Conservation (phyloP, 2,888 invertebrate species). For the Hypsopygia costalis region DNA sequence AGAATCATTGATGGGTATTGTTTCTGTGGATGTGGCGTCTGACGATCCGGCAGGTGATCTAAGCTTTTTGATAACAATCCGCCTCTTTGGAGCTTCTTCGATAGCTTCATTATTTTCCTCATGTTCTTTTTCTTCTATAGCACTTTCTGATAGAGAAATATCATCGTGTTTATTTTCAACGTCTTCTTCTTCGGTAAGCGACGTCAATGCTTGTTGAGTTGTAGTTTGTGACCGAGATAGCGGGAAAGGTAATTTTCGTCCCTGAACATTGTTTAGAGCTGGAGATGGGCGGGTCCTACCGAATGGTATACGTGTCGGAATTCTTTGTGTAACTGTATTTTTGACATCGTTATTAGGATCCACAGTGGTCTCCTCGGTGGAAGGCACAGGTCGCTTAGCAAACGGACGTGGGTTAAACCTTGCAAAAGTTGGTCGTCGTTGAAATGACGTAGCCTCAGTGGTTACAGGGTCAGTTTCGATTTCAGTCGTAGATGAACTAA, state of each 20-base stretch:
- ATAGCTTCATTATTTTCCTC: slow-evolving; percentile 28
- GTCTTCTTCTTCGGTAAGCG: slow-evolving; percentile 31
- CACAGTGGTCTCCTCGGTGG: slow-evolving; percentile 15
- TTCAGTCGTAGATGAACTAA: slow-evolving; percentile 44
- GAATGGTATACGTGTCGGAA: slow-evolving; percentile 46
- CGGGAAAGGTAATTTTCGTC: slow-evolving; percentile 51
- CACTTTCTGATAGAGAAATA: slow-evolving; percentile 69
- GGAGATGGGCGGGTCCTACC: slow-evolving; percentile 41
- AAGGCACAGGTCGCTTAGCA: slow-evolving; percentile 33
- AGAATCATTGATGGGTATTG: slow-evolving; percentile 43
- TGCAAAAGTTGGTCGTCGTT: slow-evolving; percentile 53
- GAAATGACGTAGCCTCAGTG: slow-evolving; percentile 35
- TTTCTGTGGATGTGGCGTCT: slow-evolving; percentile 41
- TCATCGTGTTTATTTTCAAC: slow-evolving; percentile 59
- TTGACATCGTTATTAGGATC: slow-evolving; percentile 28
- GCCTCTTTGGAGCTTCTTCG: slow-evolving; percentile 36
- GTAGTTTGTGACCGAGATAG: slow-evolving; percentile 39
- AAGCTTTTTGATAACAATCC: slow-evolving; percentile 48
- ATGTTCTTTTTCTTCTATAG: slow-evolving; percentile 73
- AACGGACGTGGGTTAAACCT: slow-evolving; percentile 71
- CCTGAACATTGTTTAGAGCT: slow-evolving; percentile 30
- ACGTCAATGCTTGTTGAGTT: slow-evolving; percentile 37
- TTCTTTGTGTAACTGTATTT: slow-evolving; percentile 34
- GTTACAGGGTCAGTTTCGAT: slow-evolving; percentile 24
- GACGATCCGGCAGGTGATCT: slow-evolving; percentile 31